Base-by-base conservation (phyloP, 2,888 invertebrate genomes). In the Barypeithes pellucidus region DNA sequence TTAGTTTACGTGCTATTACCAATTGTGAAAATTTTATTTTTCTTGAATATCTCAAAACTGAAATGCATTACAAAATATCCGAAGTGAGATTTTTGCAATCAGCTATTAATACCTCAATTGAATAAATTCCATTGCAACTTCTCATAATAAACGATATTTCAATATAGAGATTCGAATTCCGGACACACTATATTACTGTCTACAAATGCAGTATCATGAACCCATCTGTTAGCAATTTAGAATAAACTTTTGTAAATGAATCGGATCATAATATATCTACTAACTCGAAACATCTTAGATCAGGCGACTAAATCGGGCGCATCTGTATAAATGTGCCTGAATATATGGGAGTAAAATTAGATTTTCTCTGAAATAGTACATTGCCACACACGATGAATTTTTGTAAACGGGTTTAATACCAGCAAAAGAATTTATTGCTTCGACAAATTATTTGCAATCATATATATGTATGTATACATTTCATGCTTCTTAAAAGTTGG, bases 191-290 rank as follows among this genome's bases (percentile, higher is more conserved):
- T 33, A 50, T 50, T 50, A n/a, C 22, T 29, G 52, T 52, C 52
- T 12, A 52, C 52, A 52, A 52, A 24, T 2, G 14, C n/a, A 7
- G 24, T 9, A 14, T 0, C 29, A 24, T n/a, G 1, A 14, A 16
- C 54, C 47, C 54, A 57, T 57, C 33, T 57, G 54, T 57, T 57
- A 57, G 54, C 18, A 57, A 57, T 57, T 57, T 57, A 33, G 14
- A 33, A 57, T 57, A 57, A 11, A 33, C 14, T 33, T 57, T 33
- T 11, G 16, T 11, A 14, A 24, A 33, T 57, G 33, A 57, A 57
- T 57, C 33, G 11, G 54, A 57, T 57, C 33, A 57, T 16, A 18
- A 36, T 57, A n/a, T n/a, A n/a, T n/a, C 18, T 11, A 24, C 22
- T 57, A 57, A 33, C 54, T 33, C 9, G 33, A 57, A 57, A 57